Base-by-base conservation (phyloP, 30 jellyfish, hydroid and myxozoan genomes). In the Mastigias papua region DNA sequence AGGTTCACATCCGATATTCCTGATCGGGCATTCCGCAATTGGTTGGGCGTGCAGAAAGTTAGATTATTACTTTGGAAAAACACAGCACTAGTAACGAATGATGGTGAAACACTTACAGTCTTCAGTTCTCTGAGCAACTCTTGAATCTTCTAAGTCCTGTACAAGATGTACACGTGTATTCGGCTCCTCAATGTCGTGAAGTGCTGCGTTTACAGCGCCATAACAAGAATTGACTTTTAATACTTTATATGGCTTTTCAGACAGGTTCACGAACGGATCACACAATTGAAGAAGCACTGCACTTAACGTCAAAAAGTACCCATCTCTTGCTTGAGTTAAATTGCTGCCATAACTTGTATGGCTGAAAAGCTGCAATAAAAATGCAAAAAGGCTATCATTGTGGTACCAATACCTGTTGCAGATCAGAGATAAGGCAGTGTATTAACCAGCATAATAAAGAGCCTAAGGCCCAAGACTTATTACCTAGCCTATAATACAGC, bases 291-390 rank as follows among this genome's bases (percentile, higher is more conserved):
- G 86, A 84, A 94, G 28, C 51, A 94, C 88, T 42, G 84, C 78
- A 70, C 97, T 84, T 49, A 94, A 70, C 35, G 89, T 94, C 28
- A 94, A 84, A 73, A 89, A 94, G 88, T 89, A 94, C 2, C 99
- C 99, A 78, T 84, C 91, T 35, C 95, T 73, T 22, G 97, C 90
- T 27, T 81, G 97, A 0, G 93, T 80, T 60, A 89, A 37, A 73
- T 60, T 48, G 86, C 88, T 78, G 49, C 93, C 88, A 32, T 65
- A 79, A 13, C 54, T 89, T 33, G 82, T 89, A 21, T 89, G 88
- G 29, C 48, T 48, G 13, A 86, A 81, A 4, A 81, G 86, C 90
- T 73, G 83, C 27, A 46, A 78, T 0, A 69, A 16, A 61, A 72
- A 4, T 1, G 58, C 27, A n/a, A 62, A 29, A 34, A 62, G 0